These are phyloP conservation scores for Lipophrys pholis DNA, from an alignment of 2,113 vertebrate species.

Conservation along the genomic window DNA sequence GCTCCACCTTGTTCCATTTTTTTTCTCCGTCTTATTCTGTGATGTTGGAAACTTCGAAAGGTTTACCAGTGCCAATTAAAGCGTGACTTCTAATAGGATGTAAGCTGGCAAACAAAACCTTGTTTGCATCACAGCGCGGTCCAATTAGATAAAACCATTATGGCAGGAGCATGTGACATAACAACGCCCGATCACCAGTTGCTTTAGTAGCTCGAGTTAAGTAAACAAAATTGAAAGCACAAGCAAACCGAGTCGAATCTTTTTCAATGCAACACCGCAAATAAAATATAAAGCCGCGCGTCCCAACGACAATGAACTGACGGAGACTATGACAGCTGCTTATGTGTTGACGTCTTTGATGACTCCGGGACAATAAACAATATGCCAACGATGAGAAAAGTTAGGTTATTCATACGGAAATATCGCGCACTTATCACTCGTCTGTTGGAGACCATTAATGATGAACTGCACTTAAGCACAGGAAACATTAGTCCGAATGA, in stretches of 20 bases:
- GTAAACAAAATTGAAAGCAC: slow-evolving; percentile 35
- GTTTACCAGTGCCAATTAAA: too few relatives aligned
- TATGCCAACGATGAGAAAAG: slow-evolving; percentile 17
- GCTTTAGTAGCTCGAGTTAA: slow-evolving; percentile 31
- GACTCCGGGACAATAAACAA: slow-evolving; percentile 10
- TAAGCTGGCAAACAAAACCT: slow-evolving; percentile 5
- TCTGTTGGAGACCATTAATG: slow-evolving; percentile 7
- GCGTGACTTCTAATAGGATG: too few relatives aligned
- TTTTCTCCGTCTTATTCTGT: too few relatives aligned
- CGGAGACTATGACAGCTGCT: slow-evolving; percentile 48
- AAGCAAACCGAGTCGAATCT: slow-evolving; percentile 38
- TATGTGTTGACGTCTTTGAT: slow-evolving; percentile 17
- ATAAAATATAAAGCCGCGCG: slow-evolving; percentile 45
- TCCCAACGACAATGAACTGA: slow-evolving; percentile 37
- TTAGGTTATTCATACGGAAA: not conserved
- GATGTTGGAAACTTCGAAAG: too few relatives aligned
- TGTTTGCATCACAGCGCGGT: slow-evolving; percentile 8
- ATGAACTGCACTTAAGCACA: slow-evolving; percentile 16
- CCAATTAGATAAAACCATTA: slow-evolving; percentile 23
- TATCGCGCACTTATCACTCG: not conserved
- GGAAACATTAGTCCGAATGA: not conserved
- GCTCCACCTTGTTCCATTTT: too few relatives aligned
- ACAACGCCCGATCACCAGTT: slow-evolving; percentile 20
- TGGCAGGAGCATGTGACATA: slow-evolving; percentile 17
- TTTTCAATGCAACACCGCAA: slow-evolving; percentile 23